These are phyloP conservation scores for Venustaconcha ellipsiformis DNA, from an alignment of 1,140 invertebrate genomes.

Conservation along the genomic window DNA sequence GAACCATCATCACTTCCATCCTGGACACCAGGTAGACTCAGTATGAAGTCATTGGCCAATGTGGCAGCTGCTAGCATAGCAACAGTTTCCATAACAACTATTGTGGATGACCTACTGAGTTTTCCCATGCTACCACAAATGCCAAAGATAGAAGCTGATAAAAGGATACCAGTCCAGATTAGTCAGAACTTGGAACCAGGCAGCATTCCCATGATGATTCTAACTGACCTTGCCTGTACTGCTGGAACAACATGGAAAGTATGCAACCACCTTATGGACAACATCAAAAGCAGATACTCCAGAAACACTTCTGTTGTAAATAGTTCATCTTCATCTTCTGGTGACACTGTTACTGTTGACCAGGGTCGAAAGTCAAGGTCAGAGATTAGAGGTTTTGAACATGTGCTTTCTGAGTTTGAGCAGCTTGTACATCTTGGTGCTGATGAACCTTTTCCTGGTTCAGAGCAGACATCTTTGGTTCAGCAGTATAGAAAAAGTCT, in stretches of 20 bases:
- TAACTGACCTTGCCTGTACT: constrained; percentile 58
- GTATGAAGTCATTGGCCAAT: constrained; percentile 50
- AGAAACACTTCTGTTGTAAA: no score
- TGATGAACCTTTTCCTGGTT: constrained; percentile 23
- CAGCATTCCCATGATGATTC: constrained; percentile 46
- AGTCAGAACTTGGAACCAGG: constrained; percentile 42
- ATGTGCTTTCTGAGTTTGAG: constrained; percentile 37
- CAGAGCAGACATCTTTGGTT: constrained; percentile 6
- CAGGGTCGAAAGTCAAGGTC: neutral
- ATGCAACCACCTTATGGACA: constrained; percentile 55
- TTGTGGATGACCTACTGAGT: constrained; percentile 57
- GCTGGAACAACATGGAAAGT: constrained; percentile 54
- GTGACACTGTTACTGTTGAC: no score
- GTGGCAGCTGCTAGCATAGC: constrained; percentile 61
- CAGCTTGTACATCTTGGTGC: constrained; percentile 34
- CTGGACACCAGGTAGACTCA: constrained; percentile 21
- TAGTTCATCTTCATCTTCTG: no score
- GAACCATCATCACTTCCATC: neutral
- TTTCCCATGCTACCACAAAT: constrained; percentile 45
- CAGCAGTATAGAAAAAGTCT: constrained; percentile 21
- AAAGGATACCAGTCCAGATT: constrained; percentile 32
- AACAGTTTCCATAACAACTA: constrained; percentile 51
- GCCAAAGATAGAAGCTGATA: constrained; percentile 28
- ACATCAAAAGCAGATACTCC: constrained; percentile 38
- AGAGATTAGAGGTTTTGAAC: constrained; percentile 27